phyloP scores from a whole-genome alignment of 2,888 invertebrate genomes.

The Venusia cambrica region DNA sequence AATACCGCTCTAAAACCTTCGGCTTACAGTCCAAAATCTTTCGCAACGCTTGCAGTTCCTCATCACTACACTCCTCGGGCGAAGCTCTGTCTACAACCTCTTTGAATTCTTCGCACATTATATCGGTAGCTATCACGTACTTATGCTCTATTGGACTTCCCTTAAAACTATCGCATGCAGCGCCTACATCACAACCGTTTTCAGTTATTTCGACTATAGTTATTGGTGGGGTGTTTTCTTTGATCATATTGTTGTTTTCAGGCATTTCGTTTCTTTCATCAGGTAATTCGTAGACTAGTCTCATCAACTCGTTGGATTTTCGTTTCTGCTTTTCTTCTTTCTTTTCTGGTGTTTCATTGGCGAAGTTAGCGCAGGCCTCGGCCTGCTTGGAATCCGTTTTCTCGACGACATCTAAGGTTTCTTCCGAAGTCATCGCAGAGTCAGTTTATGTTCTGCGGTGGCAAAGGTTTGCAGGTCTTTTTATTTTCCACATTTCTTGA shows the following conservation, averaged over 20 bases:
- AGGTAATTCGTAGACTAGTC: constrained; percentile 72
- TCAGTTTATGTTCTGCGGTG: constrained; percentile 38
- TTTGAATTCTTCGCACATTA: constrained; percentile 62
- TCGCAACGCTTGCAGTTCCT: constrained; percentile 64
- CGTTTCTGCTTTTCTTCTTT: constrained; percentile 53
- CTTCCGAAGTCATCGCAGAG: constrained; percentile 72
- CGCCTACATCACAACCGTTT: constrained; percentile 71
- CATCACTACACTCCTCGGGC: constrained; percentile 65
- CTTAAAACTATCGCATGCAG: constrained; percentile 59
- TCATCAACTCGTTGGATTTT: constrained; percentile 65
- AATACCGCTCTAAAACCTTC: constrained; percentile 87
- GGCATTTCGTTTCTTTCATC: constrained; percentile 55
- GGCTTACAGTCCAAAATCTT: constrained; percentile 79
- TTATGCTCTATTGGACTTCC: constrained; percentile 68
- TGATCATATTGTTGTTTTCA: constrained; percentile 69
- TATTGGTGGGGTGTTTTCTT: constrained; percentile 72
- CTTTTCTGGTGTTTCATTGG: constrained; percentile 49
- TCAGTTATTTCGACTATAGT: constrained; percentile 71
- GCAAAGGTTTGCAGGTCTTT: constrained; percentile 23
- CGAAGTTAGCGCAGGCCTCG: constrained; percentile 53
- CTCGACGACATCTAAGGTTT: constrained; percentile 67
- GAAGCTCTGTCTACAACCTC: constrained; percentile 66
- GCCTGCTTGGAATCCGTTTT: constrained; percentile 59
- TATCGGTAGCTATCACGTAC: constrained; percentile 56
- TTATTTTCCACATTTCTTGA: constrained; percentile 52